Base-by-base conservation (phyloP, 2,797 vertebrate species). In the Onychomys arenicola region DNA sequence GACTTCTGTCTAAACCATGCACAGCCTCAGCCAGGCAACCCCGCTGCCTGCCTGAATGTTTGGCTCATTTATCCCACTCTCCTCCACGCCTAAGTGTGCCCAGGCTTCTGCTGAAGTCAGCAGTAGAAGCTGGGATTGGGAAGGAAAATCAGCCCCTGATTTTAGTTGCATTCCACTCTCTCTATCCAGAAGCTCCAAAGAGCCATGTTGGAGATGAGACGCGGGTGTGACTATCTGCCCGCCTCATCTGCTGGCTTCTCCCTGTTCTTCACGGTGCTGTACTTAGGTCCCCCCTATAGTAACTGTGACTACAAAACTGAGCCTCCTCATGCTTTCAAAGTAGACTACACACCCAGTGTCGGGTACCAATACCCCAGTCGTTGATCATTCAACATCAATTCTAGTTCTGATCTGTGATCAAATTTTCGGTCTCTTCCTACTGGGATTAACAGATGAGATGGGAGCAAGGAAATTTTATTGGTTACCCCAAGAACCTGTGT, bases 151-250 rank as follows among this genome's bases (percentile, higher is more conserved):
- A 40, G 83, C 9, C 81, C 77, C 40, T 81, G 61, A 40, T 73
- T 32, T 63, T 83, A n/a, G 85, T 34, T 21, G 29, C 0, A 7
- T 1, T 34, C 43, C 9, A 34, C 49, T 16, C 8, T 5, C 49
- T 75, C 43, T 85, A 40, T 78, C 34, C 14, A 93, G 92, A 4
- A 78, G 46, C 1, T 21, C 86, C 83, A 43, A 4, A 40, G 2
- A 34, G 59, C 49, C 85, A 25, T 0, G 2, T 34, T 27, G 14
- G 40, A 63, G 57, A 76, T 0, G 40, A 63, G 57, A 76, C 0
- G 19, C 25, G 1, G 0, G 19, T 0, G 0, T 55, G 23, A 5
- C 27, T 49, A 11, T 43, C 27, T n/a, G 23, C 69, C 76, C 29
- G 40, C 32, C 0, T 0, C 0, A 19, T 23, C 29, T 43, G 67